phyloP scores from a whole-genome alignment of 1,140 invertebrate species.

The Heterodera carotae region DNA sequence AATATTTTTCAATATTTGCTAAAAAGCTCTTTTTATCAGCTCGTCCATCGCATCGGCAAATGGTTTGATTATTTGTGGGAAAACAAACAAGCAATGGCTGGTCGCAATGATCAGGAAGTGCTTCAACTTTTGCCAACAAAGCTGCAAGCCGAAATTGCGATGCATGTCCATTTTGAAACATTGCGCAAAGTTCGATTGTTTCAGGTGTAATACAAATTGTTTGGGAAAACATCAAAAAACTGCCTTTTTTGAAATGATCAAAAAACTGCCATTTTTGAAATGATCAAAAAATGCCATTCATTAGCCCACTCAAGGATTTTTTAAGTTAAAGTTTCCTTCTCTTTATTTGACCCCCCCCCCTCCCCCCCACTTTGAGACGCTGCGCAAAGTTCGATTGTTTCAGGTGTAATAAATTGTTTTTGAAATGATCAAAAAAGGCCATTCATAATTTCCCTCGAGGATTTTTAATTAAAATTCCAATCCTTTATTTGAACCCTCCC shows the following conservation, averaged over 20 bases:
- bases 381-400: slow-evolving; percentile 82
- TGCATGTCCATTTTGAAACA: slow-evolving; percentile 90
- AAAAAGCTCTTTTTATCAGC: slow-evolving; percentile 41
- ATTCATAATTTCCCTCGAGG: too few species aligned
- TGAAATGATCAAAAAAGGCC: too few species aligned
- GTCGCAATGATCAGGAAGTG: slow-evolving; percentile 51
- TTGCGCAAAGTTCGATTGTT: slow-evolving; percentile 82
- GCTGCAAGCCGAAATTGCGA: slow-evolving; percentile 91
- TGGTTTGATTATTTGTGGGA: slow-evolving; percentile 97
- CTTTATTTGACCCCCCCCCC: too few species aligned
- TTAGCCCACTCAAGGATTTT: too few species aligned
- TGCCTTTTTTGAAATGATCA: not conserved
- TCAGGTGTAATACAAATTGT: slow-evolving; percentile 44
- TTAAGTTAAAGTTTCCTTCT: too few species aligned
- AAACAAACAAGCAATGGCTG: slow-evolving; percentile 29
- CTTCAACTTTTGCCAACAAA: slow-evolving; percentile 81
- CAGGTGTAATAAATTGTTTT: slow-evolving; percentile 28
- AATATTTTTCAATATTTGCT: not conserved
- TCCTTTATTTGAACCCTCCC: too few species aligned
- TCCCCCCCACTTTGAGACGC: slow-evolving; percentile 86
- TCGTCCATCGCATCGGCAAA: slow-evolving; percentile 76
- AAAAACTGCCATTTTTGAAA: not conserved
- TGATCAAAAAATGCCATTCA: too few species aligned
- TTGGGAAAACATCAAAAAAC: not conserved
- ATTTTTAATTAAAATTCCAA: too few species aligned